Evolutionary conservation across 2,797 vertebrate genomes (phyloP).

Genomic region (Fistularia commersonii): DNA sequence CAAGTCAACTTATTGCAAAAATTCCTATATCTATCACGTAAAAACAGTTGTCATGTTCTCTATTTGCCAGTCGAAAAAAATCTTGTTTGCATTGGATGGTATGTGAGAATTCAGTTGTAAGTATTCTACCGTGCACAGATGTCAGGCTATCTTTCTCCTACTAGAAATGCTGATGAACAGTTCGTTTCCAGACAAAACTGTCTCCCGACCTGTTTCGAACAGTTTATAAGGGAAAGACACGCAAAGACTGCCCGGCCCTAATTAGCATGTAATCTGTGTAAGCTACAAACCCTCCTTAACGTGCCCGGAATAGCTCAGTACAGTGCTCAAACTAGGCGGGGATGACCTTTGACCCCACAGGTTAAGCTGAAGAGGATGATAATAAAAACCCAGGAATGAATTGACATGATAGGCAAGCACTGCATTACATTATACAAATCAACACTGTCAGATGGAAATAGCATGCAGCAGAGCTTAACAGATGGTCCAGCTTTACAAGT

Average conservation of each 20-base stretch:
- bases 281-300: constrained; percentile 72
- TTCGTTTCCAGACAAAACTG: too few relatives aligned
- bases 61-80: constrained; percentile 2
- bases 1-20: constrained; percentile 9
- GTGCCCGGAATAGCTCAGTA: constrained; percentile 66
- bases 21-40: constrained; percentile 36
- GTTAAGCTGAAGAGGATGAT: constrained; percentile 39
- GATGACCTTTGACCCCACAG: constrained; percentile 49
- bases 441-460: constrained; percentile 4
- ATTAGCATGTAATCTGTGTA: constrained; percentile 76
- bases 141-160: too few relatives aligned
- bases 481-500: constrained; percentile 30
- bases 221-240: constrained; percentile 11
- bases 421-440: neutral
- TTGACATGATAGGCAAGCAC: constrained; percentile 8
- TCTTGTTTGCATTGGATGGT: constrained; percentile 12
- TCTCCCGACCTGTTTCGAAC: neutral
- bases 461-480: constrained; percentile 8
- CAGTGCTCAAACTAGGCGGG: constrained; percentile 30
- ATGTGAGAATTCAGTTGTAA: constrained; percentile 6
- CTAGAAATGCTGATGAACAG: too few relatives aligned
- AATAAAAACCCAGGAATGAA: constrained; percentile 10
- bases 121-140: constrained; percentile 3
- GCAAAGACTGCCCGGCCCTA: constrained; percentile 45
- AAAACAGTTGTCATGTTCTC: constrained; percentile 14